These are phyloP conservation scores for Amphipyra berbera DNA, from an alignment of 2,888 invertebrate species.

Conservation along the genomic window DNA sequence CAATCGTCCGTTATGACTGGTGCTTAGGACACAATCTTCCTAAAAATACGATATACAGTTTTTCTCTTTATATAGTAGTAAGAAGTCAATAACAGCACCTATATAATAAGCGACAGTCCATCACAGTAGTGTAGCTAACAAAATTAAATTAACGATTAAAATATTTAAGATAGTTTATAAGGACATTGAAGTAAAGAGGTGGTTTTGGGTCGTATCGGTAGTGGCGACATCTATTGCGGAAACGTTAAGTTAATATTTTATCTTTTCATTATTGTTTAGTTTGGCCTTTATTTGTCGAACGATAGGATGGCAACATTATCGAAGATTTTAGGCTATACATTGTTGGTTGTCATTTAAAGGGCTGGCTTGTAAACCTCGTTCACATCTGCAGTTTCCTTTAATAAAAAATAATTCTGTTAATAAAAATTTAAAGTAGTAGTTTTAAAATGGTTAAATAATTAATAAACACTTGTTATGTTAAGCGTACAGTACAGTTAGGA, in stretches of 20 bases:
- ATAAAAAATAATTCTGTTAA: too few relatives aligned
- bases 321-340: too few relatives aligned
- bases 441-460: not conserved
- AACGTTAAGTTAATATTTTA: slow-evolving; percentile 42
- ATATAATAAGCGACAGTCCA: slow-evolving; percentile 71
- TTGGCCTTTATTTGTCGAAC: slow-evolving; percentile 14
- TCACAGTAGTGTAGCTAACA: slow-evolving; percentile 74
- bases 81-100: slow-evolving; percentile 70
- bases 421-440: not conserved
- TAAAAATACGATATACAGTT: slow-evolving; percentile 50
- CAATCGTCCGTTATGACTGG: slow-evolving; percentile 67
- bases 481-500: slow-evolving; percentile 44
- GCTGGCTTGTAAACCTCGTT: slow-evolving; percentile 23
- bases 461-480: slow-evolving; percentile 29
- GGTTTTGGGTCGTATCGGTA: slow-evolving; percentile 56
- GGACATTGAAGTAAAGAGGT: slow-evolving; percentile 44
- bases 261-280: slow-evolving; percentile 20
- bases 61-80: slow-evolving; percentile 57
- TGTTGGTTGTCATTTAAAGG: slow-evolving; percentile 27
- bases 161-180: slow-evolving; percentile 61
- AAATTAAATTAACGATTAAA: slow-evolving; percentile 64
- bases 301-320: too few relatives aligned
- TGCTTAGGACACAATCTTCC: slow-evolving; percentile 70
- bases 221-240: slow-evolving; percentile 58
- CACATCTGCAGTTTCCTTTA: slow-evolving; percentile 39